Conservation (phyloP, 2,113 vertebrate genomes). For the Pampusana beccarii region DNA sequence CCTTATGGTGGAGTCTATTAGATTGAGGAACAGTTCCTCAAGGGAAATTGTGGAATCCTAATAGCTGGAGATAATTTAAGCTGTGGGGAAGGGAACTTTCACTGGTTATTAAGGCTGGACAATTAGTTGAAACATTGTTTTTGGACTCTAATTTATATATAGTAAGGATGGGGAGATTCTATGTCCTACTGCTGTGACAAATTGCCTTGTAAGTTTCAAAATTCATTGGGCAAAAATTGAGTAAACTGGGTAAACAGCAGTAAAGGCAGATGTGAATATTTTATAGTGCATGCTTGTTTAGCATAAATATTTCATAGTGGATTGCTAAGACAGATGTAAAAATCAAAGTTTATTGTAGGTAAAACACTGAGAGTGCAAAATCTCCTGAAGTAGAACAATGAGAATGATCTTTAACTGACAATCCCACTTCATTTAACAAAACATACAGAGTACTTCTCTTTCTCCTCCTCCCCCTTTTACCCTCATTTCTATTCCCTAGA, state of each 20-base stretch:
- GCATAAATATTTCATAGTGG: not conserved
- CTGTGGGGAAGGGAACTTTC: not conserved
- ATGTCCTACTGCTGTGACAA: not conserved
- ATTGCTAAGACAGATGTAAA: not conserved
- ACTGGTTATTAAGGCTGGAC: not conserved
- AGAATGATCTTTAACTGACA: not conserved
- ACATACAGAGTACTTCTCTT: constrained; percentile 5
- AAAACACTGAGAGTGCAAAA: not conserved
- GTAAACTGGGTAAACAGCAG: not conserved
- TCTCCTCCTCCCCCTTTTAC: not conserved
- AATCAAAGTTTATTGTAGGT: not conserved
- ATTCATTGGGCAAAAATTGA: not conserved
- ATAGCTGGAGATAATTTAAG: not conserved
- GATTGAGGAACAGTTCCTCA: not conserved
- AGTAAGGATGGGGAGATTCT: not conserved
- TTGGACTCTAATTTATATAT: not conserved
- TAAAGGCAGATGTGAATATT: not conserved
- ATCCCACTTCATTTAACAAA: constrained; percentile 1
- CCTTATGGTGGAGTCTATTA: not conserved
- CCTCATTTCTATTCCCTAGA: not conserved
- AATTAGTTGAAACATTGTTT: not conserved
- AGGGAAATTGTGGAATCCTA: constrained; percentile 14
- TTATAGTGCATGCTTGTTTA: not conserved
- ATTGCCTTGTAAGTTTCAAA: not conserved
- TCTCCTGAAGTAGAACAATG: not conserved